Evolutionary conservation across 2,888 invertebrate genomes (phyloP).

Genomic region (Synergus gifuensis): DNA sequence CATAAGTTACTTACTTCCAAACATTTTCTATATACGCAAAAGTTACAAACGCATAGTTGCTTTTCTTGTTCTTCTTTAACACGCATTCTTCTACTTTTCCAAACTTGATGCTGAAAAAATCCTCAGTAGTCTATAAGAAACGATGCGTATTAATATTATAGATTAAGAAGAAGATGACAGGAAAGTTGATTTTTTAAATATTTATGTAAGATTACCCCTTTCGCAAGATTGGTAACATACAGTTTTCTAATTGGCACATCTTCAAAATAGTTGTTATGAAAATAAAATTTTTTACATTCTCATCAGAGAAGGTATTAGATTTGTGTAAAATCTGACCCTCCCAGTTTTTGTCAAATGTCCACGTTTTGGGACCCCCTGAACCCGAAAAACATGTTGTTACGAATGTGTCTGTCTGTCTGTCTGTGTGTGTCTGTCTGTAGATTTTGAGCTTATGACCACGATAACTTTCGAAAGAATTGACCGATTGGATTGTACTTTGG

Average conservation of each 20-base stretch:
- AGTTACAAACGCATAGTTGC: conserved; percentile 37
- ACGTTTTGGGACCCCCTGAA: too few relatives aligned
- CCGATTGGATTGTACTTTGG: too few relatives aligned
- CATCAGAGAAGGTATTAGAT: too few relatives aligned
- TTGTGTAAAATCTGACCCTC: too few relatives aligned
- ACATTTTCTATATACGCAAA: neutral
- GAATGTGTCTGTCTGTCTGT: too few relatives aligned
- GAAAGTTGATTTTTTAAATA: neutral
- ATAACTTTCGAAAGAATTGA: too few relatives aligned
- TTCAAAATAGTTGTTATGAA: neutral
- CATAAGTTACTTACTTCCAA: conserved; percentile 12
- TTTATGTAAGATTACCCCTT: neutral
- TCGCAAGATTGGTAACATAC: conserved; percentile 20
- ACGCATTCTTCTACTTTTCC: conserved; percentile 14
- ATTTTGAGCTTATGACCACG: too few relatives aligned
- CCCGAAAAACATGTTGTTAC: too few relatives aligned
- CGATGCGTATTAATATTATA: neutral
- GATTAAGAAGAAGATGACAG: neutral
- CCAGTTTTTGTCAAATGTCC: too few relatives aligned
- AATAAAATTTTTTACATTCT: neutral
- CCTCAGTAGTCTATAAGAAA: neutral
- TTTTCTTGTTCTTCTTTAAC: conserved; percentile 23
- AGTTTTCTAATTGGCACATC: conserved; percentile 26
- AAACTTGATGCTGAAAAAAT: neutral
- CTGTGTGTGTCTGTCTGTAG: too few relatives aligned